phyloP scores from a whole-genome alignment of 2,113 vertebrate species.

The Alethe diademata region DNA sequence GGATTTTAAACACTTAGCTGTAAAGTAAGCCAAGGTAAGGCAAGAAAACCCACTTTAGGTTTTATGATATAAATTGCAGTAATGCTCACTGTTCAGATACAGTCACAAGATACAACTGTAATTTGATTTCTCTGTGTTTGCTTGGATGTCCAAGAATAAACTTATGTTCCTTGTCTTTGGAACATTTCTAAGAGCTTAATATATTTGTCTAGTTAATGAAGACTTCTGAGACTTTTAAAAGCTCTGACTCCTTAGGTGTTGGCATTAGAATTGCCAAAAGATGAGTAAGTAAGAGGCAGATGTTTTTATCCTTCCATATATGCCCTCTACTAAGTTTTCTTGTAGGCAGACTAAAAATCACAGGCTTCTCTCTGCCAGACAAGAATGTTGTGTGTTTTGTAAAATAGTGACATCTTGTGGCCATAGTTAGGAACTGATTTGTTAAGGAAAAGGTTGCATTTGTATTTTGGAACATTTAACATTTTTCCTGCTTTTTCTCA shows the following conservation, averaged over 20 bases:
- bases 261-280: background rate
- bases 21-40: background rate
- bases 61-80: background rate
- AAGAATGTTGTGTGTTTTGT: background rate
- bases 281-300: background rate
- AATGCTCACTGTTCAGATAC: background rate
- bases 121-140: background rate
- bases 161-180: background rate
- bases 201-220: background rate
- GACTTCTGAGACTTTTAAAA: background rate
- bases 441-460: background rate
- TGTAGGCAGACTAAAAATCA: background rate
- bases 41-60: background rate
- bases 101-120: background rate
- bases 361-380: background rate
- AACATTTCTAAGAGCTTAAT: background rate
- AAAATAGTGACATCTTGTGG: slow-evolving; percentile 49
- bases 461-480: background rate
- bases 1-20: background rate
- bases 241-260: background rate
- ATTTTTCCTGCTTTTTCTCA: background rate
- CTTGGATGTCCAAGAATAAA: background rate
- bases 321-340: background rate
- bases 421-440: background rate
- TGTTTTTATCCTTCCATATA: background rate